Evolutionary conservation across 2,797 vertebrate species (phyloP).

Genomic region (Benthosema pterotum): DNA sequence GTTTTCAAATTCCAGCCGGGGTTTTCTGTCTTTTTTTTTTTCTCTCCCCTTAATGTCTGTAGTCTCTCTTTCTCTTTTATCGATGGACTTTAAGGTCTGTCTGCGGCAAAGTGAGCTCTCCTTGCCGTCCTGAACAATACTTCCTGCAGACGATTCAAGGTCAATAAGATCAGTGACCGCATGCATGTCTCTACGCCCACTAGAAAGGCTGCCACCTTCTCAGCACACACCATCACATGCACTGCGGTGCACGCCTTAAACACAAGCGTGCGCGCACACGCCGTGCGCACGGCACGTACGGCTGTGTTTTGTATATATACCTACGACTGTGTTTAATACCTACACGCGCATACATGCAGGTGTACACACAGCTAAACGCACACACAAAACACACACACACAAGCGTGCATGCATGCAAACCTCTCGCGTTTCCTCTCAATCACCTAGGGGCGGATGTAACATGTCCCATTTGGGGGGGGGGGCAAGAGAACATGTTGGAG

Average conservation of each 20-base stretch:
- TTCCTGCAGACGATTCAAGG: slow-evolving; percentile 56
- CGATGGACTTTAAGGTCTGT: slow-evolving; percentile 56
- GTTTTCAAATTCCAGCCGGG: slow-evolving; percentile 14
- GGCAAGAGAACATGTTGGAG: too few relatives aligned
- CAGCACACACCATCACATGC: slow-evolving; percentile 24
- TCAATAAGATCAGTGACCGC: slow-evolving; percentile 54
- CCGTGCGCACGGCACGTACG: too few relatives aligned
- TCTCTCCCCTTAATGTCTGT: not conserved
- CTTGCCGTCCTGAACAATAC: slow-evolving; percentile 54
- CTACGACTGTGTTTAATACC: too few relatives aligned
- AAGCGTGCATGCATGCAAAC: slow-evolving; percentile 9
- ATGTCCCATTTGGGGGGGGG: too few relatives aligned
- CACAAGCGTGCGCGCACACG: too few relatives aligned
- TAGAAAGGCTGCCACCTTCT: slow-evolving; percentile 48
- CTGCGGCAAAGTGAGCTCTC: slow-evolving; percentile 39
- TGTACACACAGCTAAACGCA: not conserved
- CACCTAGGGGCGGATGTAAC: too few relatives aligned
- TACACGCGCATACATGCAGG: not conserved
- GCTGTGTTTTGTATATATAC: too few relatives aligned
- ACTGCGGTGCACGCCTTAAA: slow-evolving; percentile 4
- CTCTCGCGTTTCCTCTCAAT: slow-evolving; percentile 64
- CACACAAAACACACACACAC: too few relatives aligned
- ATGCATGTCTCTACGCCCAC: slow-evolving; percentile 41
- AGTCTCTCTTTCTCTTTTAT: slow-evolving; percentile 44
- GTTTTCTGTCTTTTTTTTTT: slow-evolving; percentile 24